phyloP scores from a whole-genome alignment of 2,888 invertebrate genomes.

The Rhamphomyia laevipes region DNA sequence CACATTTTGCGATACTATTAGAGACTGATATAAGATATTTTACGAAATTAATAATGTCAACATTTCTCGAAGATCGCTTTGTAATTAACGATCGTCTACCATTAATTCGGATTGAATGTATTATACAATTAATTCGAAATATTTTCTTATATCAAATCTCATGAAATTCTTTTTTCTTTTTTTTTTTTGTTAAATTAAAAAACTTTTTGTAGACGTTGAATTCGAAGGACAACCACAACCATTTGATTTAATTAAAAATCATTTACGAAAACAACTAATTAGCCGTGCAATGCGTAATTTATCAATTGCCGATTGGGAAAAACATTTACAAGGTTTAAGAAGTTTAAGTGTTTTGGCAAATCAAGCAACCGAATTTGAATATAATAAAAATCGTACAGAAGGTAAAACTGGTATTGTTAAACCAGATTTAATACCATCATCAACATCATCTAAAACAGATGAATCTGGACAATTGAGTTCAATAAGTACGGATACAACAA shows the following conservation, averaged over 20 bases:
- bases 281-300: conserved; percentile 28
- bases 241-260: conserved; percentile 39
- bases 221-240: conserved; percentile 46
- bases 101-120: conserved; percentile 67
- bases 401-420: conserved; percentile 27
- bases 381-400: conserved; percentile 31
- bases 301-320: conserved; percentile 29
- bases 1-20: conserved; percentile 60
- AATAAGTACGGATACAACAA: conserved; percentile 10
- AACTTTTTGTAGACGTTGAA: conserved; percentile 42
- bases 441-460: conserved; percentile 11
- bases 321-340: conserved; percentile 31
- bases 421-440: conserved; percentile 27
- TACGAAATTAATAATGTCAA: conserved; percentile 53
- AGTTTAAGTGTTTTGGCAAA: conserved; percentile 32
- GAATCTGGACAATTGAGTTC: not conserved
- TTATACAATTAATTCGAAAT: conserved; percentile 26
- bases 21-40: conserved; percentile 67
- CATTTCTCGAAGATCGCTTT: conserved; percentile 58
- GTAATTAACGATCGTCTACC: conserved; percentile 66
- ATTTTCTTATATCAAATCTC: not conserved
- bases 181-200: conserved; percentile 6
- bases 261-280: conserved; percentile 33
- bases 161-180: conserved; percentile 1
- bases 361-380: conserved; percentile 35